These are phyloP conservation scores for Mobula hypostoma DNA, from an alignment of 2,113 vertebrate species.

Conservation along the genomic window DNA sequence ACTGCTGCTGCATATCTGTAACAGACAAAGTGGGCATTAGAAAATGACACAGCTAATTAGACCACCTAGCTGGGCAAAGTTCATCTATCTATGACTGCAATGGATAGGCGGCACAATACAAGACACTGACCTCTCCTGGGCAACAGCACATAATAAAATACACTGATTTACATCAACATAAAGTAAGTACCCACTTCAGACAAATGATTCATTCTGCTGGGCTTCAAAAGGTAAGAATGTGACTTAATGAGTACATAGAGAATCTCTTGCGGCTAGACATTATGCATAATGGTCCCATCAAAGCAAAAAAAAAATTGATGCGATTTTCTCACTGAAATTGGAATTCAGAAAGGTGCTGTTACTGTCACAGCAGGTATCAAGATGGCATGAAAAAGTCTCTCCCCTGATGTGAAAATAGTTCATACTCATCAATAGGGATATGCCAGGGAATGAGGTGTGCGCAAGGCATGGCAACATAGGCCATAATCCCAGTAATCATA, in stretches of 20 bases:
- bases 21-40: slow-evolving; percentile 8
- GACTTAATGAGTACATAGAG: not conserved
- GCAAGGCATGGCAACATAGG: too few relatives aligned
- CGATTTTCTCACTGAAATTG: not conserved
- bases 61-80: not conserved
- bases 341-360: not conserved
- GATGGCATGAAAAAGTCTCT: not conserved
- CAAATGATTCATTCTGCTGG: not conserved
- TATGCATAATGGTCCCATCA: not conserved
- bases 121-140: not conserved
- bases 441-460: too few relatives aligned
- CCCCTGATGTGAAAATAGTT: not conserved
- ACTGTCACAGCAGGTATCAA: not conserved
- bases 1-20: slow-evolving; percentile 72
- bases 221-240: not conserved
- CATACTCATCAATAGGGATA: not conserved
- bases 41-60: not conserved
- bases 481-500: too few relatives aligned
- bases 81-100: not conserved
- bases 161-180: slow-evolving; percentile 6
- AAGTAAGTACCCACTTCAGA: not conserved
- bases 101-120: not conserved
- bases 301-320: not conserved
- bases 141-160: not conserved
- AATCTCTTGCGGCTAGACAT: not conserved